phyloP scores from a whole-genome alignment of 2,888 invertebrate genomes.

The Syritta pipiens region DNA sequence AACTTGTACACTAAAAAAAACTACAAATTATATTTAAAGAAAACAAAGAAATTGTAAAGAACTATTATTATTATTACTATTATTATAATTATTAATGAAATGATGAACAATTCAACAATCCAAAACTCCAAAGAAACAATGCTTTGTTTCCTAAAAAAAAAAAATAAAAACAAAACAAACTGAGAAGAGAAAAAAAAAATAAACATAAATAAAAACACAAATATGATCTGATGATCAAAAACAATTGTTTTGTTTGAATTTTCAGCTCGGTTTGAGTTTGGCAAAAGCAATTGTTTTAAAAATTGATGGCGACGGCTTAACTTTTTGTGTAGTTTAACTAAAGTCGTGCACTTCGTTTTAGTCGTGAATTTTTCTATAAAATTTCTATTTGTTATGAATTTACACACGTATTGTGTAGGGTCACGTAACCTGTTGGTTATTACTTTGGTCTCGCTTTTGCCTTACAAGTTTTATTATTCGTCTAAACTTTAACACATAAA shows the following conservation, averaged over 20 bases:
- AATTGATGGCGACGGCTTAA: not conserved
- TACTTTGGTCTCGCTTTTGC: too few species aligned
- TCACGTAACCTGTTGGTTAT: too few species aligned
- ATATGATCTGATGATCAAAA: slow-evolving; percentile 29
- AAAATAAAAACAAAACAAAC: slow-evolving; percentile 25
- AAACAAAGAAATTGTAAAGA: slow-evolving; percentile 50
- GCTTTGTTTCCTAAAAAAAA: slow-evolving; percentile 62
- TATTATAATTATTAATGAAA: slow-evolving; percentile 39
- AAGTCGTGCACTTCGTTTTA: too few species aligned
- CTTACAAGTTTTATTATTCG: too few species aligned
- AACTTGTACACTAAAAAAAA: slow-evolving; percentile 46
- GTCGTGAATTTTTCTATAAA: too few species aligned
- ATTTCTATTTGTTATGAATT: too few species aligned
- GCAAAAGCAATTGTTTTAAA: too few species aligned
- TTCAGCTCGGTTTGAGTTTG: too few species aligned
- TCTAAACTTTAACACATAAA: too few species aligned
- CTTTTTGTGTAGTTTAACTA: too few species aligned
- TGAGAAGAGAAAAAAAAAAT: slow-evolving; percentile 29
- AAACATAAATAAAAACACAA: slow-evolving; percentile 22
- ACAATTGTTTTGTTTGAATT: not conserved
- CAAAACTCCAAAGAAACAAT: slow-evolving; percentile 69
- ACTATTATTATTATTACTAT: slow-evolving; percentile 42
- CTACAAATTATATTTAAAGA: slow-evolving; percentile 49
- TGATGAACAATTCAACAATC: slow-evolving; percentile 53
- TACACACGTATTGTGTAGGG: too few species aligned